These are phyloP conservation scores for Accipiter minullus DNA, from an alignment of 2,797 vertebrate species.

Conservation along the genomic window DNA sequence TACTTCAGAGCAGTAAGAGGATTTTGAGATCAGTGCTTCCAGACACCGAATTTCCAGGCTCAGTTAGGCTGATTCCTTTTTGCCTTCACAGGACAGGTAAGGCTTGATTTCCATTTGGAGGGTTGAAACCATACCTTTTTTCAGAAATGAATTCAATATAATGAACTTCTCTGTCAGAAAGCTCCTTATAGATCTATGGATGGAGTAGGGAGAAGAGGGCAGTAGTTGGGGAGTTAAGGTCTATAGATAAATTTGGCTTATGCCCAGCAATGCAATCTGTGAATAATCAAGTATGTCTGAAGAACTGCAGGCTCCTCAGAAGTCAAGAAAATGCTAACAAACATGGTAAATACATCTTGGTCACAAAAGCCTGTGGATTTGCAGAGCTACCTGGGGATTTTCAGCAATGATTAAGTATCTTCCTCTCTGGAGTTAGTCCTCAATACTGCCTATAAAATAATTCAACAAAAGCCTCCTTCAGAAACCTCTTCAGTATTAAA, in stretches of 20 bases:
- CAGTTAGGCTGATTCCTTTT: neutral
- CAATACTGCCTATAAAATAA: neutral
- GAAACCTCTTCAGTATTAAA: neutral
- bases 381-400: neutral
- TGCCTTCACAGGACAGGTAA: neutral
- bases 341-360: neutral
- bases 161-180: neutral
- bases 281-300: neutral
- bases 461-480: neutral
- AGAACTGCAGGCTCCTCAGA: neutral
- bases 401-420: neutral
- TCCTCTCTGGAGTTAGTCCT: neutral
- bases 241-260: neutral
- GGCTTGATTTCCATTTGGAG: neutral
- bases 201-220: neutral
- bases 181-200: neutral
- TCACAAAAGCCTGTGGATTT: slow-evolving; percentile 38
- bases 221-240: neutral
- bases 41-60: neutral
- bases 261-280: neutral
- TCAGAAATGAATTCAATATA: neutral
- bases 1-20: neutral
- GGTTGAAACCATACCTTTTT: neutral
- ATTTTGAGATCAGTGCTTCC: neutral
- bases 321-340: slow-evolving; percentile 22